Conservation (phyloP, 35 echinoderm and acorn worm species). For the Ophioderma brevispina region DNA sequence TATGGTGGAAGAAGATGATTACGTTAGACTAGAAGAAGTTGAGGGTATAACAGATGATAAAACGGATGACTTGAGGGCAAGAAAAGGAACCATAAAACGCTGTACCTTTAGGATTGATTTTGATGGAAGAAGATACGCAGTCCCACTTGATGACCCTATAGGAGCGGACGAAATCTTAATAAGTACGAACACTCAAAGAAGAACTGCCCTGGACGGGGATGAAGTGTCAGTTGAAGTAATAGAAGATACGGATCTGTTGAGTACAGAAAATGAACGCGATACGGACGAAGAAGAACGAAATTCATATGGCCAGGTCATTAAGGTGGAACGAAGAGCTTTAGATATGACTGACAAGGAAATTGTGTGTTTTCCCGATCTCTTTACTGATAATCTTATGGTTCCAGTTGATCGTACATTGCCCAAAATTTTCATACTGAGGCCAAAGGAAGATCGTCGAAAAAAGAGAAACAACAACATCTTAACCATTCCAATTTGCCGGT, state of each 20-base stretch:
- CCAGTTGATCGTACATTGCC: slow-evolving; percentile 63
- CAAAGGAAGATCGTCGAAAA: not conserved
- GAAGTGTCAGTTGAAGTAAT: slow-evolving; percentile 75
- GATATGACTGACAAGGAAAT: slow-evolving; percentile 36
- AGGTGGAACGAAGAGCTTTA: slow-evolving; percentile 43
- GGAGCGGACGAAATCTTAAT: slow-evolving; percentile 45
- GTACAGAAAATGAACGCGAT: slow-evolving; percentile 6
- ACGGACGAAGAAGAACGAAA: slow-evolving; percentile 11
- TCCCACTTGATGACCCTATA: slow-evolving; percentile 6
- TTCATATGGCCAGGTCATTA: slow-evolving; percentile 62
- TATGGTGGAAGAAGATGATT: not conserved
- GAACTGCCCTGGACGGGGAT: slow-evolving; percentile 62
- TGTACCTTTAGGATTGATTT: not conserved
- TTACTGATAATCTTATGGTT: slow-evolving; percentile 60
- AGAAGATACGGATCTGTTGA: not conserved
- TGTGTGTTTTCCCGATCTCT: slow-evolving; percentile 56
- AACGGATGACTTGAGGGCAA: not conserved
- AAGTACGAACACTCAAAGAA: slow-evolving; percentile 38
- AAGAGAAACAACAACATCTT: not conserved
- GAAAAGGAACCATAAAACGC: not conserved
- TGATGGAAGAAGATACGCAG: slow-evolving; percentile 55
- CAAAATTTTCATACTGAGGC: slow-evolving; percentile 30
- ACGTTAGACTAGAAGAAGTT: not conserved
- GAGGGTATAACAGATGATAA: not conserved
- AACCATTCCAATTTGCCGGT: not conserved